Percentiles rank a stretch among this genome's conserved stretches.
Conservation (phyloP, 2,888 invertebrate genomes). For the Microctonus aethiopoides region DNA sequence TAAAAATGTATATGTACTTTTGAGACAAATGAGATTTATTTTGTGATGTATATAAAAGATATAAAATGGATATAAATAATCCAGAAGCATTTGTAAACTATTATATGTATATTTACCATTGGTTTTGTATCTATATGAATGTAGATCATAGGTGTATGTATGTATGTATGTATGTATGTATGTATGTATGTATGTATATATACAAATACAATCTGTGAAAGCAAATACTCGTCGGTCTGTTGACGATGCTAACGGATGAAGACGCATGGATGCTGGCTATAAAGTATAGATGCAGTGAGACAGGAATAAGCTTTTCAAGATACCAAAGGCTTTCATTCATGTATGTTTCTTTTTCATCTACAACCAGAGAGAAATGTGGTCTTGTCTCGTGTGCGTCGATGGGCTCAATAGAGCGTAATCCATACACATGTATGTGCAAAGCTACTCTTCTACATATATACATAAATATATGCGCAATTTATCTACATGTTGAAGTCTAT, state of each 20-base stretch:
- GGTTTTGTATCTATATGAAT: neutral
- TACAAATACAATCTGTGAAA: neutral
- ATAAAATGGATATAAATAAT: neutral
- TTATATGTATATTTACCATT: too few relatives aligned
- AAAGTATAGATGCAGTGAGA: neutral
- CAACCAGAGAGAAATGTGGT: neutral
- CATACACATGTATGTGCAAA: neutral
- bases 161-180: neutral
- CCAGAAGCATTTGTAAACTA: neutral
- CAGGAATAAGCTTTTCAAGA: slow-evolving; percentile 6
- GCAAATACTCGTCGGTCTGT: slow-evolving; percentile 23
- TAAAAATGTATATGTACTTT: neutral
- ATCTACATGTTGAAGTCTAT: neutral
- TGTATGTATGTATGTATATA: neutral
- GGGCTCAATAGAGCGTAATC: neutral
- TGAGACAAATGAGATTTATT: neutral
- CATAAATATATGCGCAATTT: neutral
- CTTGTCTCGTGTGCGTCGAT: slow-evolving; percentile 3
- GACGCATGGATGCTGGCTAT: neutral
- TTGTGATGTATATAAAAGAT: neutral
- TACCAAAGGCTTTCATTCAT: slow-evolving; percentile 9
- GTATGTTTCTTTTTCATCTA: slow-evolving; percentile 18
- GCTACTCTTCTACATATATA: neutral
- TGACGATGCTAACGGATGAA: slow-evolving; percentile 27
- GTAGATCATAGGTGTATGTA: neutral